A percentile compares a stretch with the other conserved stretches of the same genome.
These are phyloP conservation scores for Hydrolagus colliei DNA, from an alignment of 2,797 vertebrate species.

Conservation along the genomic window DNA sequence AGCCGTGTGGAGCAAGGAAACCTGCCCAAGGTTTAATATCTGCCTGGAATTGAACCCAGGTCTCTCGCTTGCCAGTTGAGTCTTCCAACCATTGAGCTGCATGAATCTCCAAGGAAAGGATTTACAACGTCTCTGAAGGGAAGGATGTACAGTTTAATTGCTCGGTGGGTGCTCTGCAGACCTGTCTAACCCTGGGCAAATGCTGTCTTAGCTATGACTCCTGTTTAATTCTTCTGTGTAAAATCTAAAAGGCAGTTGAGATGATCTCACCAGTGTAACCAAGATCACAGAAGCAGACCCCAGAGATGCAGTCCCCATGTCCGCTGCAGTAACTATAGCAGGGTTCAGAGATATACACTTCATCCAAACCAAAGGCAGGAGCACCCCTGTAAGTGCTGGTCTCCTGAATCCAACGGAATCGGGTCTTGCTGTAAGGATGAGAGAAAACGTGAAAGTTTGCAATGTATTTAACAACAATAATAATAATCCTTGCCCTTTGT, in stretches of 20 bases:
- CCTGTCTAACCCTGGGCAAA: no score
- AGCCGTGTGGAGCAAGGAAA: no score
- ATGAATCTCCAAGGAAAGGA: no score
- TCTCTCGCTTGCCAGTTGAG: no score
- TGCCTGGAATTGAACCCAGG: no score
- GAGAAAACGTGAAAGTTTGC: neutral
- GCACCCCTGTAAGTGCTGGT: slow-evolving; percentile 78
- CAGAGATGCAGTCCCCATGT: slow-evolving; percentile 88
- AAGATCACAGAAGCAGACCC: slow-evolving; percentile 95
- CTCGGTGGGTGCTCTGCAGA: no score
- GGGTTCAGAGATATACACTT: slow-evolving; percentile 91
- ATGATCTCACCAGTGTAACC: slow-evolving; percentile 79
- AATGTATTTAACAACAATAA: neutral
- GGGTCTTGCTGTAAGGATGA: slow-evolving; percentile 72
- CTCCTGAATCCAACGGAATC: slow-evolving; percentile 97
- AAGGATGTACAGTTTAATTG: no score
- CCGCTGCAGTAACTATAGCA: slow-evolving; percentile 91
- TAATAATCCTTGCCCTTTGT: no score
- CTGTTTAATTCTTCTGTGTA: neutral
- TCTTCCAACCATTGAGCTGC: no score
- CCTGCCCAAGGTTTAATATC: no score
- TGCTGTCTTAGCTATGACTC: no score
- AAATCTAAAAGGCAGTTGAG: neutral
- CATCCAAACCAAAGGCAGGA: slow-evolving; percentile 81
- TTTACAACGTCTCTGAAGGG: no score